phyloP scores from a whole-genome alignment of 2,888 invertebrate genomes.

The Synergus gifuensis region DNA sequence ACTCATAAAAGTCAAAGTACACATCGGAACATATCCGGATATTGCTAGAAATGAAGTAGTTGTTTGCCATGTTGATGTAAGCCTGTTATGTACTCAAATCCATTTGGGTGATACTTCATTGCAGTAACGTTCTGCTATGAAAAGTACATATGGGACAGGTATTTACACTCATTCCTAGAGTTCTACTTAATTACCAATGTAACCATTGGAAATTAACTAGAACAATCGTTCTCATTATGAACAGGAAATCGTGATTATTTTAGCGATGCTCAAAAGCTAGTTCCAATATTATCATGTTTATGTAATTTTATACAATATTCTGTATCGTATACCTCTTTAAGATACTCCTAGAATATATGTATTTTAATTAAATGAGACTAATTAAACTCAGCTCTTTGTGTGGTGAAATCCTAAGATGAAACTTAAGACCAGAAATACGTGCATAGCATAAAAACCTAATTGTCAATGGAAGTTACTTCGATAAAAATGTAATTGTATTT shows the following conservation, averaged over 20 bases:
- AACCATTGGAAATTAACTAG: background rate
- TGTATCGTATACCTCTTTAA: background rate
- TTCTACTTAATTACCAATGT: background rate
- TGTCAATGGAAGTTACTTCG: too few relatives aligned
- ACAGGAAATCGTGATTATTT: background rate
- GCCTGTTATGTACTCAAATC: background rate
- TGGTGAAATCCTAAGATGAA: background rate
- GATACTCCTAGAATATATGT: background rate
- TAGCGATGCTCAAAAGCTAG: background rate
- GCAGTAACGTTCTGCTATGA: background rate
- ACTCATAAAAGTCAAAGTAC: slow-evolving; percentile 1
- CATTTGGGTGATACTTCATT: background rate
- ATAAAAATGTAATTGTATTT: too few relatives aligned
- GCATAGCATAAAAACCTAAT: background rate
- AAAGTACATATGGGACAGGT: background rate
- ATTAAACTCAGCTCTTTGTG: background rate
- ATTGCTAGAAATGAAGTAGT: background rate
- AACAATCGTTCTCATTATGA: background rate
- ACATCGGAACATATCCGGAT: background rate
- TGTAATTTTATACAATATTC: background rate
- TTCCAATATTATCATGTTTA: background rate
- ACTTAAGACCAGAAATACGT: background rate
- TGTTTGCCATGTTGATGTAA: background rate
- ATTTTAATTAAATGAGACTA: background rate
- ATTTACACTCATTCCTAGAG: background rate